Evolutionary conservation across 1,140 invertebrate genomes (phyloP).

Genomic region (Zeugodacus cucurbitae): DNA sequence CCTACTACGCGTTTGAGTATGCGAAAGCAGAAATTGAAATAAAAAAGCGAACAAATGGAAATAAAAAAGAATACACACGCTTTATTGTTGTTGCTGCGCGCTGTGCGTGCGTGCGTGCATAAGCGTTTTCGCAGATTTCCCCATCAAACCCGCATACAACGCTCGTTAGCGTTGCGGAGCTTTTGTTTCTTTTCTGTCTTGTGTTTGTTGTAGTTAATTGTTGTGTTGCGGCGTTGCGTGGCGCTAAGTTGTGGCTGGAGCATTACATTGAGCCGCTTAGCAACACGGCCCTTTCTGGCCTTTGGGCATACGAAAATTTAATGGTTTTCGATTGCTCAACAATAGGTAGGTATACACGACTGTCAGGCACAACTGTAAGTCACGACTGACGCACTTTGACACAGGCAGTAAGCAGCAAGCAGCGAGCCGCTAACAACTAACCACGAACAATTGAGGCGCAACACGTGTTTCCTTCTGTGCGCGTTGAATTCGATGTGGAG

Average conservation of each 20-base stretch:
- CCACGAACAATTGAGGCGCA: neutral
- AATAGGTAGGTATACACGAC: neutral
- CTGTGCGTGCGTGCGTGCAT: constrained; percentile 41
- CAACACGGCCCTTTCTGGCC: neutral
- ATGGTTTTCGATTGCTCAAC: neutral
- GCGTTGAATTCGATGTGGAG: neutral
- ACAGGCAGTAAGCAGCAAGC: neutral
- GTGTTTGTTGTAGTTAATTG: neutral
- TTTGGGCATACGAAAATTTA: neutral
- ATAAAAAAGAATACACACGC: neutral
- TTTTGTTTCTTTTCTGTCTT: neutral
- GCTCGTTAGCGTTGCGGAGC: neutral
- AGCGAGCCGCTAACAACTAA: too few species aligned
- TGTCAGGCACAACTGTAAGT: neutral
- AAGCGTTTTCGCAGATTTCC: neutral
- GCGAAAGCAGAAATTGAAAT: neutral
- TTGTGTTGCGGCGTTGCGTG: neutral
- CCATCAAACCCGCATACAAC: neutral
- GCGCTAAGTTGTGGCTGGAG: neutral
- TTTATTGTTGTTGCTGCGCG: constrained; percentile 44
- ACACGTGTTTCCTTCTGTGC: neutral
- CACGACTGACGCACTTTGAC: neutral
- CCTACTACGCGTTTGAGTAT: neutral
- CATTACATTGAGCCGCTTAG: neutral
- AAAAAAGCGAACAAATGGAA: neutral